Base-by-base conservation (phyloP, 2,888 invertebrate species). In the Xylota sylvarum region DNA sequence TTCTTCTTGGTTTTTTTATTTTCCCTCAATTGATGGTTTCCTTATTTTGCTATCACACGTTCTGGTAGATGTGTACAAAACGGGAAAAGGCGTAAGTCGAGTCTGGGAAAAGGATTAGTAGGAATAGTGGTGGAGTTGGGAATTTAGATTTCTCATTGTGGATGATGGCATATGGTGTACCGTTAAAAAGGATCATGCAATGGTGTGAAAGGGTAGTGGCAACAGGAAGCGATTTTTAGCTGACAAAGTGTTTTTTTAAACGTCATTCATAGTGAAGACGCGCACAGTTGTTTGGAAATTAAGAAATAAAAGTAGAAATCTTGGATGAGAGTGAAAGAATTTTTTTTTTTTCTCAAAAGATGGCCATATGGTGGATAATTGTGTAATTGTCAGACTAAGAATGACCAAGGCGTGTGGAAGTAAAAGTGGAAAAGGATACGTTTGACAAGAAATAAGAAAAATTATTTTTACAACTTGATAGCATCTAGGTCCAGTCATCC, bases 11-110 rank as follows among this genome's bases (percentile, higher is more conserved):
- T 1, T 3, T 23, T n/a, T 40, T 62, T 1, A 35, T 27, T 35
- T 58, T 67, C 17, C 30, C 6, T 19, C 65, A 46, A 80, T 70
- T 85, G 80, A 77, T 80, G 46, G 80, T 65, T 85, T 80, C 85
- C 80, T 85, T 85, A 43, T 85, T 85, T 85, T 50, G 56, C 55
- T 80, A 85, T 85, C 85, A 85, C 85, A 85, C 85, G 85, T 85
- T 85, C 76, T 55, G 55, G 43, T 35, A 52, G 17, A 35, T 55
- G 55, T 65, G 30, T 74, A 73, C 52, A 78, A 48, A 85, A 76
- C 76, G 85, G 85, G 72, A 80, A 80, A 76, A 80, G 80, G 70
- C 76, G 76, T 76, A 65, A 77, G 65, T 43, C 17, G 76, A 46
- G 62, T 77, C 65, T 80, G 85, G 70, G 80, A 85, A 84, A 85